Conservation (phyloP, 2,113 vertebrate species). For the Atherinomorus stipes region DNA sequence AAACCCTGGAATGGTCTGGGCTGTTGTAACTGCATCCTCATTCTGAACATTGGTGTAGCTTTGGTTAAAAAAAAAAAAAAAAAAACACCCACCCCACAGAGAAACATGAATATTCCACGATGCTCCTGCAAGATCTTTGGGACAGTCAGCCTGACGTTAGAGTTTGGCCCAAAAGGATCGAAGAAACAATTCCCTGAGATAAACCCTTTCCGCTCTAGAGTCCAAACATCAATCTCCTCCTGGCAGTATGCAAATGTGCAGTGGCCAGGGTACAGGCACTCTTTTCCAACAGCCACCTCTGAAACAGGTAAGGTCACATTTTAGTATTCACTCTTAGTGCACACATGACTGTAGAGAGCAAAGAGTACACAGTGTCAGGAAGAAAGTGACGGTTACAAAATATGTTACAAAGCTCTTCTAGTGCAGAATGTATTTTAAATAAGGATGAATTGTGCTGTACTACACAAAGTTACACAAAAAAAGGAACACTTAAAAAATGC, state of each 20-base stretch:
- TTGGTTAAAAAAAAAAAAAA: neutral
- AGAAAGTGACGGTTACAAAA: neutral
- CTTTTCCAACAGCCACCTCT: conserved; percentile 94
- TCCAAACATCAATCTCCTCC: conserved; percentile 98
- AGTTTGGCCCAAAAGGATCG: conserved; percentile 84
- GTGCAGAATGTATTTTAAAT: neutral
- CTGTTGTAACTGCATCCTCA: neutral
- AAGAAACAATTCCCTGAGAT: conserved; percentile 94
- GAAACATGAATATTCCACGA: conserved; percentile 95
- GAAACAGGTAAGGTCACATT: conserved; percentile 25
- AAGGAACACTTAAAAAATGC: too few species aligned
- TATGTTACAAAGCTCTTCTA: neutral
- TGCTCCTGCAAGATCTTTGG: conserved; percentile 93
- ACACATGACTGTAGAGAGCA: neutral
- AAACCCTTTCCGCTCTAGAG: conserved; percentile 93
- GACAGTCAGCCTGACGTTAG: conserved; percentile 88
- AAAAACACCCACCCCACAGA: conserved; percentile 89
- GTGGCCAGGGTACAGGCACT: conserved; percentile 93
- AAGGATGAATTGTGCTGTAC: neutral
- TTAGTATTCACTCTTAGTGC: neutral
- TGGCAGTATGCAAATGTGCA: conserved; percentile 98
- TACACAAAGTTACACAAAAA: too few species aligned
- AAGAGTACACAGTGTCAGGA: neutral
- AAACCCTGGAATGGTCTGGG: too few species aligned
- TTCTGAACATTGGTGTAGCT: neutral